These are phyloP conservation scores for Muscicapa adusta DNA, from an alignment of 2,113 vertebrate genomes.

Conservation along the genomic window DNA sequence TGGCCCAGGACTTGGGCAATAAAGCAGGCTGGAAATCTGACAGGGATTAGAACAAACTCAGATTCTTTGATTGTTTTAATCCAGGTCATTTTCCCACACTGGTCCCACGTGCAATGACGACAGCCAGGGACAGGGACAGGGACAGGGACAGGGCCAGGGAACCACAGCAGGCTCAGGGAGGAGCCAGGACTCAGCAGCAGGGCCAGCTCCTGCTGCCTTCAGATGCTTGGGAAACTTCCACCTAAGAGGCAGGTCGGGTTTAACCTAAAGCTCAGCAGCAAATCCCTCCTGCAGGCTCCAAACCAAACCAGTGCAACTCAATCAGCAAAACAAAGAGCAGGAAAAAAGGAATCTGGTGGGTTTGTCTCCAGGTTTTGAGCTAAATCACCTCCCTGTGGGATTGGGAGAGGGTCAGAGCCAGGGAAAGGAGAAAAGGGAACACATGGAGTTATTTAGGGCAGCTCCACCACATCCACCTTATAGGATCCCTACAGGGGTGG, in stretches of 20 bases:
- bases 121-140: accelerated
- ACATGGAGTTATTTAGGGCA: background rate
- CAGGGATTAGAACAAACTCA: background rate
- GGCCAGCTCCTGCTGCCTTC: background rate
- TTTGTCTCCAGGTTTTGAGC: background rate
- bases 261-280: background rate
- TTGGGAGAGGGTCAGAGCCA: accelerated
- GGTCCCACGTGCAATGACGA: background rate
- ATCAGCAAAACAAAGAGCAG: background rate
- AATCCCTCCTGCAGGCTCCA: background rate
- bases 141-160: background rate
- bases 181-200: background rate
- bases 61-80: background rate
- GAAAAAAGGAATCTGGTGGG: background rate
- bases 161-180: background rate
- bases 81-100: background rate
- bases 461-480: background rate
- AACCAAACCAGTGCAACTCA: background rate
- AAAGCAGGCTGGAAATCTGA: background rate
- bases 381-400: background rate
- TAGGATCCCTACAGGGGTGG: accelerated
- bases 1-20: background rate
- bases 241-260: accelerated
- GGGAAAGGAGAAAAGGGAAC: background rate
- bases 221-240: background rate